A percentile compares a stretch with the other conserved stretches of the same genome.
These are phyloP conservation scores for Laupala kohalensis DNA, from an alignment of 1,140 invertebrate species.

Conservation along the genomic window DNA sequence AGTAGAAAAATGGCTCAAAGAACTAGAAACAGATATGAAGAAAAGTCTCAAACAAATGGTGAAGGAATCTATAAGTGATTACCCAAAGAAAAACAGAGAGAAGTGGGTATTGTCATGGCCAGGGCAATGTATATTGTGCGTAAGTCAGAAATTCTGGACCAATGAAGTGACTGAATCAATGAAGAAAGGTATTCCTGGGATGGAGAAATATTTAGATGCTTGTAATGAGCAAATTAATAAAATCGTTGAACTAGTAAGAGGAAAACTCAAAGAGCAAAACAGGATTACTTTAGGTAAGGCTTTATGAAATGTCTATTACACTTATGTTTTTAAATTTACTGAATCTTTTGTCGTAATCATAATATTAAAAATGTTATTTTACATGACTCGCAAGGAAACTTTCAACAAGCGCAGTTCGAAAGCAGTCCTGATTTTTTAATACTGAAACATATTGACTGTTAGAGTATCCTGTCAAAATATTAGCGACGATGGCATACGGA, in stretches of 20 bases:
- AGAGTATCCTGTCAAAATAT: too few relatives aligned
- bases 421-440: neutral
- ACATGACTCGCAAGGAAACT: too few relatives aligned
- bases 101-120: slow-evolving; percentile 83
- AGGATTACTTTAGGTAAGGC: slow-evolving; percentile 74
- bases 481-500: too few relatives aligned
- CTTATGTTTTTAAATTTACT: neutral
- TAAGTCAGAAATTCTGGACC: slow-evolving; percentile 83
- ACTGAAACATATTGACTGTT: too few relatives aligned
- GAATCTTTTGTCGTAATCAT: neutral
- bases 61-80: slow-evolving; percentile 44
- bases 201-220: slow-evolving; percentile 38
- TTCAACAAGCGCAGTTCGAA: neutral
- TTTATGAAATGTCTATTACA: neutral
- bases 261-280: slow-evolving; percentile 75
- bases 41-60: slow-evolving; percentile 62
- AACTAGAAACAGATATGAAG: slow-evolving; percentile 85
- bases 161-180: slow-evolving; percentile 65
- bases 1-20: slow-evolving; percentile 93
- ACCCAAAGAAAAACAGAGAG: slow-evolving; percentile 45
- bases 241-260: slow-evolving; percentile 76
- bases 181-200: slow-evolving; percentile 32
- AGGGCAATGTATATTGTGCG: slow-evolving; percentile 76
- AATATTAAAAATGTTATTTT: too few relatives aligned
- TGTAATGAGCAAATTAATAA: slow-evolving; percentile 63